Evolutionary conservation across 2,797 vertebrate genomes (phyloP), one percentile per base, ranked within the genome.

Genomic region (Arnoldichthys spilopterus): DNA sequence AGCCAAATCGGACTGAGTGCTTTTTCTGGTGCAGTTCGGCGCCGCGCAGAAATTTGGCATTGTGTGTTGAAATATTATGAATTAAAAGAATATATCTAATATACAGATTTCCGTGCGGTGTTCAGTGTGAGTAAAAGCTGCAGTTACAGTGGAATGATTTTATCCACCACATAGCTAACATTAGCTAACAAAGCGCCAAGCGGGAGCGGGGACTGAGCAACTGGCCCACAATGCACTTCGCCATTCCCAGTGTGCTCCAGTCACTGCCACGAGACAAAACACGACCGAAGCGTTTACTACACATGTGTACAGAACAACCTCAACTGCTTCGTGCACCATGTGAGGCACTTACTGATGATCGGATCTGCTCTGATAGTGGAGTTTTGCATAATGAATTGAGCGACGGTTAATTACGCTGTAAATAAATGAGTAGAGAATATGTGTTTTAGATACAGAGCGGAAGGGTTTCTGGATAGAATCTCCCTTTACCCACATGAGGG

Each of bases 21-120:
- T 96, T 84, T 96, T 96, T 85, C 94, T 89, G 74, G 95, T 95
- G 85, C 95, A 96, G 78, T 96, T 96, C 2, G 95, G 95, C 78
- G 95, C 95, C 88, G 95, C 95, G 89, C 95, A 96, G 86, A 96
- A 96, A 92, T 96, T 96, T 26, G 95, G 95, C 95, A 96, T 96
- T 83, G n/a, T 92, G 85, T 32, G 80, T 28, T 76, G 81, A 86
- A 85, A 30, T 18, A 2, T 0, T 53, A 9, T 47, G 8, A 18
- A 13, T 18, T 7, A 9, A 43, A 43, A 43, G 11, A 6, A 43
- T 8, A 37, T 3, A 7, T 3, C 3, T 3, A 37, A 37, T 3
- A 18, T 20, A 26, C 18, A 56, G 34, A 64, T 67, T 58, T 16
- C 16, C 6, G 26, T 0, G n/a, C 61, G 43, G 64, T 12, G 26